phyloP scores from a whole-genome alignment of 2,888 invertebrate species.

The Notodromas monacha region DNA sequence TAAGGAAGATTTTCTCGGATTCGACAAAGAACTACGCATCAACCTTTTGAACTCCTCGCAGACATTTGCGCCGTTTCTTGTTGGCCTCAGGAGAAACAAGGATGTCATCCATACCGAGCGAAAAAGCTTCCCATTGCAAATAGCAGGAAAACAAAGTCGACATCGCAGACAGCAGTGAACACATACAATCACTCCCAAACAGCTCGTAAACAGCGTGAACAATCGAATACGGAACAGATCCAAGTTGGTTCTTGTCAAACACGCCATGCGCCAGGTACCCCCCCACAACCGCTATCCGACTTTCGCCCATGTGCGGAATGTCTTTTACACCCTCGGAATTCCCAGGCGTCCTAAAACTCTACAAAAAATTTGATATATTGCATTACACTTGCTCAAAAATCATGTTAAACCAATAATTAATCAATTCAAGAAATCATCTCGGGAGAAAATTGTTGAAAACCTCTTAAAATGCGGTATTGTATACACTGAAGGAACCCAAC shows the following conservation, averaged over 20 bases:
- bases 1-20: too few species aligned
- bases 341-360: too few species aligned
- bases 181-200: conserved; percentile 59
- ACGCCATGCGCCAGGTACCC: conserved; percentile 56
- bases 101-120: conserved; percentile 79
- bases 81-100: conserved; percentile 40
- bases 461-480: too few species aligned
- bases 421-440: too few species aligned
- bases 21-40: too few species aligned
- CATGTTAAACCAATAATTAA: too few species aligned
- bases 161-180: conserved; percentile 48
- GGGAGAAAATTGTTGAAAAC: too few species aligned
- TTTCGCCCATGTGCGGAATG: conserved; percentile 62
- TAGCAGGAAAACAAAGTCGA: conserved; percentile 68
- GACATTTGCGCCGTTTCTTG: conserved; percentile 17
- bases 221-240: conserved; percentile 71
- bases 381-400: too few species aligned
- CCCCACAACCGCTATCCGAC: conserved; percentile 50
- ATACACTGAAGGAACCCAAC: too few species aligned
- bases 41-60: conserved; percentile 28
- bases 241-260: conserved; percentile 83
- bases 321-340: too few species aligned
- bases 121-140: conserved; percentile 67
- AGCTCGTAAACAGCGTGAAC: conserved; percentile 82
- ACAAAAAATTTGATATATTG: too few species aligned